Evolutionary conservation across 2,888 invertebrate species (phyloP).

Genomic region (Chloroclysta siterata): DNA sequence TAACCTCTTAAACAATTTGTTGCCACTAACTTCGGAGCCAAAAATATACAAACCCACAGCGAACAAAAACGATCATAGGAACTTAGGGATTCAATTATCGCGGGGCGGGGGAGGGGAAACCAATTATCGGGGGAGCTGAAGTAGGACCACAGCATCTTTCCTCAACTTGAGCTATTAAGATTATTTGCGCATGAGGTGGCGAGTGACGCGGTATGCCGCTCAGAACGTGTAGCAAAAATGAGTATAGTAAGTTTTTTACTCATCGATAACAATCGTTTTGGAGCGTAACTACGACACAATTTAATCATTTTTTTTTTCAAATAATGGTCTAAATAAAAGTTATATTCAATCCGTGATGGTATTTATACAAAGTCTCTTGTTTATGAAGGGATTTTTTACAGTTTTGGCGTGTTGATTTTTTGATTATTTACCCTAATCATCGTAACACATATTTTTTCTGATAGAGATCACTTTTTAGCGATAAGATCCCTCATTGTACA

Average conservation of each 20-base stretch:
- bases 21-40: background rate
- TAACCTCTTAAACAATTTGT: background rate
- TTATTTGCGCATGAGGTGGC: slow-evolving; percentile 12
- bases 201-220: slow-evolving; percentile 13
- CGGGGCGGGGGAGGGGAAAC: slow-evolving; percentile 52
- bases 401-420: no score
- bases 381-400: no score
- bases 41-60: slow-evolving; percentile 18
- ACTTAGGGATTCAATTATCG: slow-evolving; percentile 68
- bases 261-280: no score
- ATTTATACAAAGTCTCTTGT: no score
- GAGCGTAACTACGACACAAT: no score
- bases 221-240: background rate
- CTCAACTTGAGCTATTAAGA: slow-evolving; percentile 61
- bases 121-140: slow-evolving; percentile 64
- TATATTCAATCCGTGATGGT: no score
- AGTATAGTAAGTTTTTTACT: no score
- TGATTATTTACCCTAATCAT: no score
- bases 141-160: slow-evolving; percentile 54
- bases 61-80: slow-evolving; percentile 42
- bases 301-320: no score
- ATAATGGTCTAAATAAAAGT: no score
- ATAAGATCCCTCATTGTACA: no score
- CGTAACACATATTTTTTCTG: background rate
- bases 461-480: background rate